Percentiles rank a stretch among this genome's conserved stretches.
Evolutionary conservation across 2,888 invertebrate genomes (phyloP).

Genomic region (Cheiracanthium punctorium): DNA sequence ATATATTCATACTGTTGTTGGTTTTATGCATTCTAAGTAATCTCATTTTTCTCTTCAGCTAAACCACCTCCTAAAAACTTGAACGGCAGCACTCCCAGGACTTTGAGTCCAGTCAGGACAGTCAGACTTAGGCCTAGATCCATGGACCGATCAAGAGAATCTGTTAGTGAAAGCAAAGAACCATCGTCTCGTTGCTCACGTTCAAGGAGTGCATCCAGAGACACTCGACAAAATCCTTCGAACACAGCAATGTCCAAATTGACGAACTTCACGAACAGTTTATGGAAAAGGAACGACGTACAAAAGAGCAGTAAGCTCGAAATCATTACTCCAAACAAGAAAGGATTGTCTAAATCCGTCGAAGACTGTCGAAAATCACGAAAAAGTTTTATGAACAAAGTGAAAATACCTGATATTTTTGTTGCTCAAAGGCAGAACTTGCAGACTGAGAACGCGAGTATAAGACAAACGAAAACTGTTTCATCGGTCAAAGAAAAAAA

Average conservation of each 20-base stretch:
- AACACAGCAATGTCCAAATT: conserved; percentile 11
- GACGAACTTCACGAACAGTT: conserved; percentile 33
- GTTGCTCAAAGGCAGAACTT: neutral
- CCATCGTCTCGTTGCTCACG: neutral
- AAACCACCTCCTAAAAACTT: neutral
- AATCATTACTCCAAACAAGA: conserved; percentile 4
- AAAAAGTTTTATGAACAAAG: conserved; percentile 36
- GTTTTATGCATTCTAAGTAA: too few relatives aligned
- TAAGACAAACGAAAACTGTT: neutral
- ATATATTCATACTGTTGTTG: too few relatives aligned
- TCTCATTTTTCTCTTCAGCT: conserved; percentile 5
- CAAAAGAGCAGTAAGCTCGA: neutral
- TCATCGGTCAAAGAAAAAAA: neutral
- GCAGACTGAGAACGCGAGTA: neutral
- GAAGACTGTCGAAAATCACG: conserved; percentile 50
- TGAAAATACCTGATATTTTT: conserved; percentile 59
- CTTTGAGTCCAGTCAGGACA: neutral
- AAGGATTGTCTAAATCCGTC: conserved; percentile 38
- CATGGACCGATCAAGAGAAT: conserved; percentile 19
- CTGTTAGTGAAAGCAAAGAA: neutral
- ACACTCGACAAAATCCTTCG: conserved; percentile 3
- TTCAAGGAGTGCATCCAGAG: conserved; percentile 30
- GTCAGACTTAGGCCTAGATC: conserved; percentile 14
- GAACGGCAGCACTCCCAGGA: neutral
- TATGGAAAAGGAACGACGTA: conserved; percentile 15